phyloP scores from a whole-genome alignment of 2,888 invertebrate genomes.

The Agonopterix arenella region DNA sequence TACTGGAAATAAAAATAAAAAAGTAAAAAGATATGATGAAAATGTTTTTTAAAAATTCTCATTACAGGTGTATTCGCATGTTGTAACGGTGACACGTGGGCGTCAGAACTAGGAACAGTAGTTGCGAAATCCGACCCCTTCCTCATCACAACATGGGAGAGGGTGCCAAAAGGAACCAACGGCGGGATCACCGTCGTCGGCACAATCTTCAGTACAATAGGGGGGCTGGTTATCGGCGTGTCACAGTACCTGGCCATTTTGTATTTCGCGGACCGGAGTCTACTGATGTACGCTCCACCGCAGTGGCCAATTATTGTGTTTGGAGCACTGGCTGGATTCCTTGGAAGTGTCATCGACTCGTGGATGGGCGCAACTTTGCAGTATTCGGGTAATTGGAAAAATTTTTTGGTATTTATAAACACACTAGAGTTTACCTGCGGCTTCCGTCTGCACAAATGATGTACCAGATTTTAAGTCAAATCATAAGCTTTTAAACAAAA shows the following conservation, averaged over 20 bases:
- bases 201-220: constrained; percentile 75
- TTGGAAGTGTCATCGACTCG: constrained; percentile 91
- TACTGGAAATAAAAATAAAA: too few relatives aligned
- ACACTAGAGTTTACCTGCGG: too few relatives aligned
- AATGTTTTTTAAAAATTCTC: too few relatives aligned
- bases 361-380: constrained; percentile 90
- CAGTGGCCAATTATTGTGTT: constrained; percentile 88
- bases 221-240: constrained; percentile 83
- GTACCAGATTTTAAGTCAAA: too few relatives aligned
- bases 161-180: constrained; percentile 92
- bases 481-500: too few relatives aligned
- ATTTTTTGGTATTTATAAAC: too few relatives aligned
- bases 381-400: constrained; percentile 81
- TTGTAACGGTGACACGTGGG: constrained; percentile 93
- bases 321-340: constrained; percentile 84
- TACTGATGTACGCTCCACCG: constrained; percentile 78
- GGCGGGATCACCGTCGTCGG: constrained; percentile 86
- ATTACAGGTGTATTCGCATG: constrained; percentile 83
- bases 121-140: constrained; percentile 81
- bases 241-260: constrained; percentile 82
- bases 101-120: constrained; percentile 91
- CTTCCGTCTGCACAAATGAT: too few relatives aligned
- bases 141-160: constrained; percentile 83
- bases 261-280: constrained; percentile 77
- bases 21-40: too few relatives aligned